These are phyloP conservation scores for Spatula versicolor DNA, from an alignment of 2,797 vertebrate species.

Conservation along the genomic window DNA sequence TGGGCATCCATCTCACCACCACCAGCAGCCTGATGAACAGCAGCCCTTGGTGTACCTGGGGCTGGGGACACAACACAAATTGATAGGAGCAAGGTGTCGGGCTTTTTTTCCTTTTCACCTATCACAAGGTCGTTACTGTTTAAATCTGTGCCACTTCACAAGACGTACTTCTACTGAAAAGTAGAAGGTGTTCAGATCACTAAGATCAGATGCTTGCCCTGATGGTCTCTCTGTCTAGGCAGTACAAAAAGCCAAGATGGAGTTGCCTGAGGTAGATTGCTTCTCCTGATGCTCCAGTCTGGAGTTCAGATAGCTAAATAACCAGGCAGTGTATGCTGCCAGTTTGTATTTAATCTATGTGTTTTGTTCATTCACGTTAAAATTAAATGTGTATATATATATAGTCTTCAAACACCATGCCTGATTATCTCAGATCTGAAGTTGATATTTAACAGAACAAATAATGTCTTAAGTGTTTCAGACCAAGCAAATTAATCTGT, in stretches of 20 bases:
- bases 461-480: background rate
- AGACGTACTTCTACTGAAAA: no score
- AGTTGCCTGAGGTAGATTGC: background rate
- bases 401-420: background rate
- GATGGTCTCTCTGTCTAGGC: background rate
- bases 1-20: fast-evolving
- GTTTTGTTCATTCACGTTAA: background rate
- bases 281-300: background rate
- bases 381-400: background rate
- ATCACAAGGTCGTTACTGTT: background rate
- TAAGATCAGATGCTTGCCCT: background rate
- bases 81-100: background rate
- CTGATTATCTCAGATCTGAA: background rate
- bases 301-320: background rate
- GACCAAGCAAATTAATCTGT: background rate
- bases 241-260: background rate
- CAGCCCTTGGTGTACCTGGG: fast-evolving
- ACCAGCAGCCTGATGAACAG: background rate
- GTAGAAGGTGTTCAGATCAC: background rate
- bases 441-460: background rate
- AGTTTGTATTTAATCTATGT: background rate
- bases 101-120: background rate
- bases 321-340: background rate
- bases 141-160: background rate
- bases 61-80: background rate